These are phyloP conservation scores for Stegodyphus mimosarum DNA, from an alignment of 1,140 invertebrate species.

Conservation along the genomic window DNA sequence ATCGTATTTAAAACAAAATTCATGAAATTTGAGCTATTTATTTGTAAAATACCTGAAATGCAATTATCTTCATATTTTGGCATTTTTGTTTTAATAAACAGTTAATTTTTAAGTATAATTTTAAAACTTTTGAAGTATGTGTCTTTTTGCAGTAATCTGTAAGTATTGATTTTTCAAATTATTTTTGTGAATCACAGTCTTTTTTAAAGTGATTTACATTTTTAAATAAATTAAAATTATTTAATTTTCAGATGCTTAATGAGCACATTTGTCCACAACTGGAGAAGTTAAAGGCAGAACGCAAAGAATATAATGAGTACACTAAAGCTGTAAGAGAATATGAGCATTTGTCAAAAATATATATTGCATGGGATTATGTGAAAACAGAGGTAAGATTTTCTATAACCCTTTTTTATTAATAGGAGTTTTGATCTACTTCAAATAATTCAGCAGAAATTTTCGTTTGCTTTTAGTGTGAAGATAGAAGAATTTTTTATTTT, in stretches of 20 bases:
- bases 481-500: too few relatives aligned
- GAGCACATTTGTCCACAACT: conserved; percentile 92
- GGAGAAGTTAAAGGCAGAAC: conserved; percentile 86
- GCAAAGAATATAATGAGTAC: conserved; percentile 87
- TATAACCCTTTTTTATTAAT: neutral
- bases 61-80: too few relatives aligned
- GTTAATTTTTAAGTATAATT: too few relatives aligned
- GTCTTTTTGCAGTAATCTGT: too few relatives aligned
- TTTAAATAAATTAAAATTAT: neutral
- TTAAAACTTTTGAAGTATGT: too few relatives aligned
- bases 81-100: too few relatives aligned
- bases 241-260: conserved; percentile 76
- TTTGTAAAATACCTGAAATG: too few relatives aligned
- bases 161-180: neutral
- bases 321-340: conserved; percentile 84
- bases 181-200: neutral
- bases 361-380: conserved; percentile 81
- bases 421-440: neutral
- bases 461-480: too few relatives aligned
- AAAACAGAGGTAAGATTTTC: conserved; percentile 68
- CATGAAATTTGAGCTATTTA: too few relatives aligned
- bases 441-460: too few relatives aligned
- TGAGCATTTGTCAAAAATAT: conserved; percentile 83
- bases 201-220: neutral
- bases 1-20: too few relatives aligned